Base-by-base conservation (phyloP, 2,797 vertebrate genomes). In the Holocentrus rufus region DNA sequence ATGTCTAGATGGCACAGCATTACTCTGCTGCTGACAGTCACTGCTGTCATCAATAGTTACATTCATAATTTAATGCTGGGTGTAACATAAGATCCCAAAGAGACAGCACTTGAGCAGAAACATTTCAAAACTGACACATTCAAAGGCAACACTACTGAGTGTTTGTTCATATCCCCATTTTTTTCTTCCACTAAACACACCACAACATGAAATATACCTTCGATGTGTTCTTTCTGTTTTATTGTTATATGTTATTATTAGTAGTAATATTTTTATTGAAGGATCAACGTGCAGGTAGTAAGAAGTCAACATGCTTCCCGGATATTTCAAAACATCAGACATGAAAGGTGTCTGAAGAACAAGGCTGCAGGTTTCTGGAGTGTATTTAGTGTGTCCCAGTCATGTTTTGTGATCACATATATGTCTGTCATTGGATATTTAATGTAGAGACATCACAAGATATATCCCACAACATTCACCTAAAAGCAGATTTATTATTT, bases 11-110 rank as follows among this genome's bases (percentile, higher is more conserved):
- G 25, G 14, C 11, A 8, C 9, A 73, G 46, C 46, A 79, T 75
- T 60, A 80, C 79, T 65, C 78, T 76, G 76, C 58, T 80, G 80
- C 52, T 49, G 39, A 70, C 68, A 58, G 75, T 72, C 53, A n/a
- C 7, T 13, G 15, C 72, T 85, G 83, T 85, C 86, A 82, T 54
- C 56, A 49, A 3, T 34, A 22, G 42, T 80, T 77, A 77, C 44
- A 53, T 47, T 85, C 74, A 74, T 10, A 4, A 1, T 34, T 68
- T 53, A 47, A 39, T 57, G 52, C 46, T 52, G 23, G 18, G 0
- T 36, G 25, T 76, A 49, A 77, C 13, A 3, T 20, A 18, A 46
- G 22, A 22, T 59, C 9, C 8, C 3, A 20, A 69, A 22, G 50
- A 54, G 42, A 30, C 6, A 17, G 1, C 8, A 52, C 9, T 7